phyloP scores from a whole-genome alignment of 2,888 invertebrate species.

The Drosophila paramelanica region DNA sequence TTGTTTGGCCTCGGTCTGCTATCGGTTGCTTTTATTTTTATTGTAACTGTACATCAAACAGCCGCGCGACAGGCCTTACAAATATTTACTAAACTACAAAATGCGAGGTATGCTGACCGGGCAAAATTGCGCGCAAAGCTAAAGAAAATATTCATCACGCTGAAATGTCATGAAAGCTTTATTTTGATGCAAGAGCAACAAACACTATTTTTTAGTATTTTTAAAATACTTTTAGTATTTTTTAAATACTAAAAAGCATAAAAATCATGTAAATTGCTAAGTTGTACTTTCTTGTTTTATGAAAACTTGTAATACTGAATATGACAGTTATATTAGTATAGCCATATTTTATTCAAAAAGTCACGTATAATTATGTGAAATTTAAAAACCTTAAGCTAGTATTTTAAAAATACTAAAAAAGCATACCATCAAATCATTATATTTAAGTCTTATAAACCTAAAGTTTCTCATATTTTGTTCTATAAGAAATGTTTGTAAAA shows the following conservation, averaged over 20 bases:
- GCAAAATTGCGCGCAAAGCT: constrained; percentile 7
- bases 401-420: neutral
- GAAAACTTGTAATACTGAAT: too few species aligned
- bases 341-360: too few species aligned
- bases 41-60: constrained; percentile 60
- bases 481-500: neutral
- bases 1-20: constrained; percentile 37
- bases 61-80: constrained; percentile 20
- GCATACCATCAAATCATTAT: neutral
- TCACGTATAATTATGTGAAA: neutral
- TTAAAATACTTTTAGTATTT: neutral
- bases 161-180: neutral
- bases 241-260: neutral
- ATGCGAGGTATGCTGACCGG: constrained; percentile 27
- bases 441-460: too few species aligned
- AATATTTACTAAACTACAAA: constrained; percentile 36
- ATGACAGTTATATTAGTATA: too few species aligned
- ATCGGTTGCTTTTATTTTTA: constrained; percentile 14
- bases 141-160: neutral
- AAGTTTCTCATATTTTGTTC: too few species aligned
- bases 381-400: neutral
- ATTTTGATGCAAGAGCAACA: neutral
- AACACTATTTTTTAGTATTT: too few species aligned
- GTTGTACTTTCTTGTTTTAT: too few species aligned
- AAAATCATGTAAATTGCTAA: too few species aligned